phyloP scores from a whole-genome alignment of 1,140 invertebrate species.

The Oedothorax gibbosus region DNA sequence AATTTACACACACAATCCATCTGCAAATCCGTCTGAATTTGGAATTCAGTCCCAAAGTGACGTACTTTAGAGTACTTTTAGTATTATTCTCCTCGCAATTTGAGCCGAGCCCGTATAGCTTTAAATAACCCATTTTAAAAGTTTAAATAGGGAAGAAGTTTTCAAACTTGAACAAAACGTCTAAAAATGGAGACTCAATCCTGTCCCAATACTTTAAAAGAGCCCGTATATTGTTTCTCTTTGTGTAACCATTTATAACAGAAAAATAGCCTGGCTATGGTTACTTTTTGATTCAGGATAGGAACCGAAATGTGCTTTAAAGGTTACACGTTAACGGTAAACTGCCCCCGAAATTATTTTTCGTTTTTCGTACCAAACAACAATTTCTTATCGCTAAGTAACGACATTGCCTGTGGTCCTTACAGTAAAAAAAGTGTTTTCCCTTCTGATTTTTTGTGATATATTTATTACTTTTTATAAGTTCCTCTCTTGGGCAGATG shows the following conservation, averaged over 20 bases:
- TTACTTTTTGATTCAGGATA: constrained; percentile 8
- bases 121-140: too few relatives aligned
- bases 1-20: too few relatives aligned
- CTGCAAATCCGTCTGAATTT: too few relatives aligned
- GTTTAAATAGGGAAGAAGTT: neutral
- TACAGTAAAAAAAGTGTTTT: constrained; percentile 9
- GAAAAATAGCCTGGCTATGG: constrained; percentile 29
- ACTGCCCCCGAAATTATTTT: constrained; percentile 19
- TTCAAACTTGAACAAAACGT: neutral
- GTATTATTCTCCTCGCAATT: too few relatives aligned
- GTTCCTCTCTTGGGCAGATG: constrained; percentile 43
- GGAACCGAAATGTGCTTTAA: constrained; percentile 36
- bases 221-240: constrained; percentile 20
- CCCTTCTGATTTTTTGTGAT: constrained; percentile 5
- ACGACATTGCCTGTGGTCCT: constrained; percentile 50
- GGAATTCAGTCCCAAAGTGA: too few relatives aligned
- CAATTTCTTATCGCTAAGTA: constrained; percentile 59
- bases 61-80: too few relatives aligned
- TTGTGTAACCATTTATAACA: constrained; percentile 45
- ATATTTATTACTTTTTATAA: constrained; percentile 57
- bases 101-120: too few relatives aligned
- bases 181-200: constrained; percentile 22
- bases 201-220: constrained; percentile 11
- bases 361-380: constrained; percentile 40
- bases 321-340: constrained; percentile 45